Base-by-base conservation (phyloP, 2,113 vertebrate genomes). In the Festucalex cinctus region DNA sequence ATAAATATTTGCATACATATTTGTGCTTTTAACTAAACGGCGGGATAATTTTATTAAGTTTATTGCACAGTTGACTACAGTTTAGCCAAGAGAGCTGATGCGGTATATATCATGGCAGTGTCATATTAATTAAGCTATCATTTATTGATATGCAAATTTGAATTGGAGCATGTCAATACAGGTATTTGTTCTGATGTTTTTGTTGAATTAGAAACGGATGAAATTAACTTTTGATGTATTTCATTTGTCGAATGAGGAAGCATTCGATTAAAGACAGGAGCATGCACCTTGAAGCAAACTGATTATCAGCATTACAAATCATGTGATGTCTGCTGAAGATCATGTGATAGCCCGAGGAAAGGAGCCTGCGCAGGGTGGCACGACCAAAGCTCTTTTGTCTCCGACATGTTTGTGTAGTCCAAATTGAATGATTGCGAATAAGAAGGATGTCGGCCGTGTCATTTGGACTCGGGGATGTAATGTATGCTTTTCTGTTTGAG, bases 271-370 rank as follows among this genome's bases (percentile, higher is more conserved):
- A 36, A 48, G 44, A 78, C 70, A 66, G 43, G 53, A 63, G 60
- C 53, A 37, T 53, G 63, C 59, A 12, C 44, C 66, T 14, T 61
- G 59, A 70, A 71, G 76, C 59, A 68, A 85, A 87, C 71, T 78
- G 77, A 86, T 90, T 83, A 73, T 76, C 73, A 78, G 65, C 41
- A 67, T 39, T 73, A 73, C 76, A 76, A 77, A 84, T 85, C 78
- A 82, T 84, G 79, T 83, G 83, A 84, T 74, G 63, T 72, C 63
- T 81, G 66, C 44, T 67, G 26, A 80, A 76, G 71, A 83, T 82
- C 79, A 79, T 83, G 80, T 75, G 86, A 84, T 74, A 28, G 46
- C 60, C 41, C 65, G 59, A 53, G 68, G 83, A 80, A 14, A 26
- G 16, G 26, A 32, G 26, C 26, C 58, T 10, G 35, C 39, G 4